phyloP scores from a whole-genome alignment of 2,888 invertebrate species.

The Dolichopus griseipennis region DNA sequence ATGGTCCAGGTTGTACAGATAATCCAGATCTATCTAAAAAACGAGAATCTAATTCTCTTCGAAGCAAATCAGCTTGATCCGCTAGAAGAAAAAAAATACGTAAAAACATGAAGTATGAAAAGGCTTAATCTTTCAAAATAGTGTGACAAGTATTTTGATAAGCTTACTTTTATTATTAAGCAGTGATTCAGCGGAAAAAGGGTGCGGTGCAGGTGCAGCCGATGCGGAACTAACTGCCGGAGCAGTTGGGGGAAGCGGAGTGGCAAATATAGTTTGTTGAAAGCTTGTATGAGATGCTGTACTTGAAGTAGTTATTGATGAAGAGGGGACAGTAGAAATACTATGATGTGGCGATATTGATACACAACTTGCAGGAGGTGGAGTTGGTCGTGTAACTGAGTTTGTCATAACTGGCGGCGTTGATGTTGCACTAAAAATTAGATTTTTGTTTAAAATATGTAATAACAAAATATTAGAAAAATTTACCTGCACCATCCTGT shows the following conservation, averaged over 20 bases:
- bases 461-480: neutral
- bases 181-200: conserved; percentile 81
- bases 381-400: conserved; percentile 48
- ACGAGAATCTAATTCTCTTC: conserved; percentile 81
- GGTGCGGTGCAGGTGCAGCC: conserved; percentile 60
- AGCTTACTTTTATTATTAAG: conserved; percentile 63
- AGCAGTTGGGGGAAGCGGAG: conserved; percentile 51
- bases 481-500: conserved; percentile 39
- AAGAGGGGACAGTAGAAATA: conserved; percentile 39
- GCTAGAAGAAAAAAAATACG: conserved; percentile 31
- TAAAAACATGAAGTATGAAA: neutral
- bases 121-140: no score
- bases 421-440: conserved; percentile 31
- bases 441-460: neutral
- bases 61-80: conserved; percentile 73
- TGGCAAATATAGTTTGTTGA: conserved; percentile 60
- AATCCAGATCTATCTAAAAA: conserved; percentile 81
- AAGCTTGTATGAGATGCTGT: conserved; percentile 41
- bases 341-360: conserved; percentile 32
- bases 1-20: conserved; percentile 45
- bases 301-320: conserved; percentile 20
- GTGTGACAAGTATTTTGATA: neutral
- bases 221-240: conserved; percentile 35
- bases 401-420: conserved; percentile 46
- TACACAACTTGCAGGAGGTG: conserved; percentile 40